These are phyloP conservation scores for Thermophis baileyi DNA, from an alignment of 2,113 vertebrate genomes.

Conservation along the genomic window DNA sequence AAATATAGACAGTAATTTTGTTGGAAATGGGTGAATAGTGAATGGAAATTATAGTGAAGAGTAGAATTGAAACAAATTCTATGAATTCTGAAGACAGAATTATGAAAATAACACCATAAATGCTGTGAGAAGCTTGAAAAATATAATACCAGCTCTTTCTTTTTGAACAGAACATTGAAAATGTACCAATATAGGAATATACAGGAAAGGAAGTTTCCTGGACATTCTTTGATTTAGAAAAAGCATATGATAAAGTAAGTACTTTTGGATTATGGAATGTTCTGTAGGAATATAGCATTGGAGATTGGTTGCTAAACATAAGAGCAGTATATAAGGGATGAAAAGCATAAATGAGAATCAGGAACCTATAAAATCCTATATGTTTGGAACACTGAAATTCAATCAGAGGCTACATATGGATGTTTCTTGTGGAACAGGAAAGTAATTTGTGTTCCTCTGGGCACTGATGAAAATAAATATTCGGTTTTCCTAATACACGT, in stretches of 20 bases:
- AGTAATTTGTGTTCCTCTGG: background rate
- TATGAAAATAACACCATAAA: background rate
- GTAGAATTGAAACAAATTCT: background rate
- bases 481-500: background rate
- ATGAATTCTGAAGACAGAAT: background rate
- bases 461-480: background rate
- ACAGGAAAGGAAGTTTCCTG: background rate
- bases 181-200: background rate
- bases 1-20: background rate
- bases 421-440: background rate
- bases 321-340: background rate
- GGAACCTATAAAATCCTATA: background rate
- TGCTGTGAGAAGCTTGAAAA: background rate
- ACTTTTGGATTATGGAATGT: background rate
- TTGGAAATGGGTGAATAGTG: background rate
- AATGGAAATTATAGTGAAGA: background rate
- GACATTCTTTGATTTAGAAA: background rate
- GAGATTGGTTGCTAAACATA: background rate
- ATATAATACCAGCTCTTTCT: background rate
- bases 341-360: background rate
- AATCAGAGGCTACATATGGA: background rate
- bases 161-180: background rate
- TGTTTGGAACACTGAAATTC: background rate
- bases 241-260: background rate
- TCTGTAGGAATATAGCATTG: background rate